phyloP scores from a whole-genome alignment of 2,888 invertebrate genomes.

The Nemurella pictetii region DNA sequence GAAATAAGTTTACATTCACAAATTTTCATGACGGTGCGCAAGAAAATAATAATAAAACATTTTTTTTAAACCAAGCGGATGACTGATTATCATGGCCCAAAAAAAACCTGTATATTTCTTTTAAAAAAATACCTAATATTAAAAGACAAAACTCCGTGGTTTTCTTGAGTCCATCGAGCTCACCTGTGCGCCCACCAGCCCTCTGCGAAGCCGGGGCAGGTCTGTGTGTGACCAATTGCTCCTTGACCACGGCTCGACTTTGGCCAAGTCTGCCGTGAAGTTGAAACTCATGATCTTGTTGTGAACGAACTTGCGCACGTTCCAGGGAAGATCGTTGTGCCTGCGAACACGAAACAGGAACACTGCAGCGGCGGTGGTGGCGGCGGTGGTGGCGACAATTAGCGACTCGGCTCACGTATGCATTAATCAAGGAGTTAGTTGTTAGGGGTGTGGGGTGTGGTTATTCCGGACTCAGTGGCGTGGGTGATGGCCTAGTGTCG shows the following conservation, averaged over 20 bases:
- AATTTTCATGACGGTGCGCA: too few species aligned
- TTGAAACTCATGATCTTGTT: conserved; percentile 73
- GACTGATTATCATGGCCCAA: too few species aligned
- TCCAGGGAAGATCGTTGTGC: conserved; percentile 80
- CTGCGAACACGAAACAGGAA: conserved; percentile 33
- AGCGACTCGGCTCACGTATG: not conserved
- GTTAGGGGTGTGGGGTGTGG: too few species aligned
- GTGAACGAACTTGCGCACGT: conserved; percentile 83
- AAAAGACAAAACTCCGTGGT: too few species aligned
- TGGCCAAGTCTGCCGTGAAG: conserved; percentile 65
- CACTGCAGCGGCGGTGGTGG: not conserved
- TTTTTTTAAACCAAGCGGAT: too few species aligned
- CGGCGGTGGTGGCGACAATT: not conserved
- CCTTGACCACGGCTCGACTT: conserved; percentile 79
- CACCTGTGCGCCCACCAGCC: conserved; percentile 84
- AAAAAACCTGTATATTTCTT: too few species aligned
- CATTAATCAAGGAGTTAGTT: not conserved
- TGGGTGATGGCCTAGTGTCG: too few species aligned
- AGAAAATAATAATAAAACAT: too few species aligned
- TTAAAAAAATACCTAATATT: too few species aligned
- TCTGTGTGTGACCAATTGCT: conserved; percentile 93
- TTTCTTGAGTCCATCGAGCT: too few species aligned
- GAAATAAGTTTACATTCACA: too few species aligned
- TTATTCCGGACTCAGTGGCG: too few species aligned
- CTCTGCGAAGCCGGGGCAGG: conserved; percentile 78